Base-by-base conservation (phyloP, 92 coral and sea anemone species). In the Hydrozoanthus gracilis region DNA sequence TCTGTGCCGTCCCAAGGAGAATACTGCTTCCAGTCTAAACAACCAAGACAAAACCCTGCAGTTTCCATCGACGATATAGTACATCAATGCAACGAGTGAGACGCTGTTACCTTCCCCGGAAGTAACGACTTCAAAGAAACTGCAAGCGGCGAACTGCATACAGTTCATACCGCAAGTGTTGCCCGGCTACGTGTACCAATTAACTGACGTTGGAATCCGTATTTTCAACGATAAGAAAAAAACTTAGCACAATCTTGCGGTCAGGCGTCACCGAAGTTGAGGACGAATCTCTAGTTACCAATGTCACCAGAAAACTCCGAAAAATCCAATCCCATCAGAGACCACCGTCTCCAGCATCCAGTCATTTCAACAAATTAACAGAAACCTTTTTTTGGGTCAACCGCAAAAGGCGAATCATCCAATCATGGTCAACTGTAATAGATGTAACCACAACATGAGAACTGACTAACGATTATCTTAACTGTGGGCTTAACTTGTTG, bases 141-240 rank as follows among this genome's bases (percentile, higher is more conserved):
- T 90, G 20, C 50, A 62, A 62, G 67, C 87, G 58, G 83, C 90
- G 6, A 86, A 54, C 14, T 71, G 74, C 49, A 13, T 20, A 54
- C 13, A 70, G 76, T 73, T 87, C 86, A 90, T 87, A 1, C 50
- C 88, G 8, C 68, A 87, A 46, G 68, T 92, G 15, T 17, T 61
- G 48, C 87, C 82, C 50, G 88, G 87, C 50, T 69, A 71, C 12
- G 88, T 70, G 66, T 87, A 86, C 73, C 44, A 51, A n/a, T 45
- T 92, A 9, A 58, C 13, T 71, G 87, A 87, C 65, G 49, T 60
- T 39, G 82, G 88, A 78, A 87, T 92, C 51, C 80, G 88, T 8
- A 50, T 71, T 45, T 92, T 90, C 91, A 47, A 73, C 13, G 91
- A 86, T 3, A 84, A 82, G 68, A 89, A 83, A 82, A 92, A 91